phyloP scores from a whole-genome alignment of 1,140 invertebrate genomes.

The Danaus plexippus region DNA sequence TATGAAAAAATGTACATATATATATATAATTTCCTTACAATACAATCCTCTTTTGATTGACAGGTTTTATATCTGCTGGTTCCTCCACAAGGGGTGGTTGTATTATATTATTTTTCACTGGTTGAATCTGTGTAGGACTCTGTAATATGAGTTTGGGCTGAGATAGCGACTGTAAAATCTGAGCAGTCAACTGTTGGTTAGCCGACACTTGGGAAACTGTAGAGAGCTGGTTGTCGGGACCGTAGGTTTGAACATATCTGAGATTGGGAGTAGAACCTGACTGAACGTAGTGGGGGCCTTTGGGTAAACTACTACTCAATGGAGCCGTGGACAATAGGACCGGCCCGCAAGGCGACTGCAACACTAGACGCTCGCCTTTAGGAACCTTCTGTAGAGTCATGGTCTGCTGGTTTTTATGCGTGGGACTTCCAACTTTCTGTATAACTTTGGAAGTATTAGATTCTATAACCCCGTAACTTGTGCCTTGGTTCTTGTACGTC shows the following conservation, averaged over 20 bases:
- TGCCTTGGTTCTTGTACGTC: slow-evolving; percentile 49
- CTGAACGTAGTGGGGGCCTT: slow-evolving; percentile 64
- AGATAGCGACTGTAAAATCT: slow-evolving; percentile 65
- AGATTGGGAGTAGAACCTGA: slow-evolving; percentile 60
- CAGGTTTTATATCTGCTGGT: slow-evolving; percentile 35
- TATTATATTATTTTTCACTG: slow-evolving; percentile 32
- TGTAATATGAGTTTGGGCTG: slow-evolving; percentile 60
- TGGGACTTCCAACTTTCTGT: slow-evolving; percentile 61
- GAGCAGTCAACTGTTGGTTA: slow-evolving; percentile 66
- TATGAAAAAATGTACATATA: slow-evolving; percentile 3
- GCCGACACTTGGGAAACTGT: slow-evolving; percentile 57
- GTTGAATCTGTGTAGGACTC: slow-evolving; percentile 31
- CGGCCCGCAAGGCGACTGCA: slow-evolving; percentile 61
- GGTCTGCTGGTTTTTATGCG: slow-evolving; percentile 38
- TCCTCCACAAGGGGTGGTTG: slow-evolving; percentile 35
- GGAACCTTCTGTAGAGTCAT: slow-evolving; percentile 48
- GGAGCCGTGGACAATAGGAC: slow-evolving; percentile 59
- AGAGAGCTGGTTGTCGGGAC: slow-evolving; percentile 51
- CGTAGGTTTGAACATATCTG: slow-evolving; percentile 65
- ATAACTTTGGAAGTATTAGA: slow-evolving; percentile 57
- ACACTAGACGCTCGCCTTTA: slow-evolving; percentile 57
- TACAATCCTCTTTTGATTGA: slow-evolving; percentile 57
- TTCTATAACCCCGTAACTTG: slow-evolving; percentile 44
- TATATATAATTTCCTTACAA: slow-evolving; percentile 46
- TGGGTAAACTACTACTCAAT: slow-evolving; percentile 48